Evolutionary conservation across 2,113 vertebrate genomes (phyloP).

Genomic region (Eonycteris spelaea): DNA sequence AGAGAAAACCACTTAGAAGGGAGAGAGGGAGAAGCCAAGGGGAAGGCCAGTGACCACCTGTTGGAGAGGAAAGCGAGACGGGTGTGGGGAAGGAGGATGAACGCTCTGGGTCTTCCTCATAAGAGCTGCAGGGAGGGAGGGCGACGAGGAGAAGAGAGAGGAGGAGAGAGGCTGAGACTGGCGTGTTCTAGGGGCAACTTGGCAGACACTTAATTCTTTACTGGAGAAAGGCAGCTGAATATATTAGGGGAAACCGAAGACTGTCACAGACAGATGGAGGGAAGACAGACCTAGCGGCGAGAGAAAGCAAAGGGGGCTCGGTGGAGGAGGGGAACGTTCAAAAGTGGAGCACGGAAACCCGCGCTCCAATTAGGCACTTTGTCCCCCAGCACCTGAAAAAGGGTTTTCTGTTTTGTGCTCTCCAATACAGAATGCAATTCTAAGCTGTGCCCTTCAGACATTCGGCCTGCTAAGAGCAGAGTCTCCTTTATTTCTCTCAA

Average conservation of each 20-base stretch:
- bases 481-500: neutral
- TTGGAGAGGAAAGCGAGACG: neutral
- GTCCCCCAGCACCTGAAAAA: neutral
- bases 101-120: neutral
- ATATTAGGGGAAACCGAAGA: neutral
- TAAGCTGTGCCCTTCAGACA: neutral
- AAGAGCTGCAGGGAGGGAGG: neutral
- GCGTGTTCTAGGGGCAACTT: neutral
- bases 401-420: neutral
- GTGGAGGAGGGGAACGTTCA: neutral
- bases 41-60: neutral
- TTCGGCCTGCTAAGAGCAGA: neutral
- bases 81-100: neutral
- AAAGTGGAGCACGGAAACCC: neutral
- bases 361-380: neutral
- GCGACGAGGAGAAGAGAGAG: neutral
- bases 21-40: neutral
- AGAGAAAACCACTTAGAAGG: neutral
- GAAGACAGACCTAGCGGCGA: neutral
- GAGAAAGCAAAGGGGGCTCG: neutral
- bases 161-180: neutral
- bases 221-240: constrained; percentile 14
- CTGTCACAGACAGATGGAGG: neutral
- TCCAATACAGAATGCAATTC: neutral
- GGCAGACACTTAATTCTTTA: neutral